Evolutionary conservation across 2,888 invertebrate species (phyloP), one percentile per base, ranked within the genome.

Genomic region (Caenorhabditis angaria): DNA sequence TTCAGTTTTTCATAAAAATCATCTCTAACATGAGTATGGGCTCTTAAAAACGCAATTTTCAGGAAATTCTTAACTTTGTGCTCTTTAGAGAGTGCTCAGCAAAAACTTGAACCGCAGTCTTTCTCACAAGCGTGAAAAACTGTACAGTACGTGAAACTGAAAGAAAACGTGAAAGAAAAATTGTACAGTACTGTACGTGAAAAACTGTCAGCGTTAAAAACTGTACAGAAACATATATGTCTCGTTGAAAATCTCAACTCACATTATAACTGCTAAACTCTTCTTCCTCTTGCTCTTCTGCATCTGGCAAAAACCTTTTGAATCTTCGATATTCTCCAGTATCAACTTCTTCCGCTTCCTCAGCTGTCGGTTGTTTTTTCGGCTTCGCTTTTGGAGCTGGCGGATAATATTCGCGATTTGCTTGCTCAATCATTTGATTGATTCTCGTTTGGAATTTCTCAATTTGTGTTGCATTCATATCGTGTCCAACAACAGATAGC

Each of bases 401-500:
- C 10, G 60, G 29, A 53, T 73, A 69, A 61, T 68, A 73, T 20
- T 73, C 69, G 61, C 72, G 58, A 57, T 71, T 66, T 0, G 67
- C 71, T 35, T 54, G 50, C 25, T 67, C 70, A n/a, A 67, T 69
- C 71, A 73, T 68, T 25, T 67, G 65, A 28, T 76, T 76, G 78
- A 86, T 86, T 67, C 86, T 64, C n/a, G 77, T 70, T 51, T 83
- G 78, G 68, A 86, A 86, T 27, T 76, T 72, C 57, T 77, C 71
- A 55, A 84, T 82, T 61, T 84, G 83, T 1, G 82, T 84, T 51
- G 80, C 77, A 64, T 86, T 86, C 76, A 86, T 75, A 54, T 83
- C 76, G 59, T 77, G 77, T 6, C 85, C 87, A 8, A 80, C 81
- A 24, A 87, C 83, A 8, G 83, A 82, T 35, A 87, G 81, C 28